Percentiles rank a stretch among this genome's conserved stretches.
Evolutionary conservation across 2,797 vertebrate species (phyloP).

Genomic region (Hirundo rustica): DNA sequence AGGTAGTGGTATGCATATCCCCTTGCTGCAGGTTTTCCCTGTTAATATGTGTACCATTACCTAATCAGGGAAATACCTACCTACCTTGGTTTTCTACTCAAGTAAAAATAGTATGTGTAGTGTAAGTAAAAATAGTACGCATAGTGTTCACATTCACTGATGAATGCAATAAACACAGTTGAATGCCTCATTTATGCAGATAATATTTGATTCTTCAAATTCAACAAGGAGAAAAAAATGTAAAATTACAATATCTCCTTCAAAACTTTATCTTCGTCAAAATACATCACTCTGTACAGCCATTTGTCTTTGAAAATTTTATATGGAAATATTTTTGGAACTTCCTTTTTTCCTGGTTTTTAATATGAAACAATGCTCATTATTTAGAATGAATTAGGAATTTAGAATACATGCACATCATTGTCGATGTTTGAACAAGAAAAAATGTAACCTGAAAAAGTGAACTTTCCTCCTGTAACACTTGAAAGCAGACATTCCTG

Average conservation of each 20-base stretch:
- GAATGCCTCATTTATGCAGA: neutral
- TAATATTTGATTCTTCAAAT: neutral
- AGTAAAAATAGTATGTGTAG: neutral
- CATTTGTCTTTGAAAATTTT: neutral
- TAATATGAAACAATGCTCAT: neutral
- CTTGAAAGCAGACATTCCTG: neutral
- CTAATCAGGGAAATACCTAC: neutral
- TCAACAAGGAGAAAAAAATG: neutral
- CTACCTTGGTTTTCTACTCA: neutral
- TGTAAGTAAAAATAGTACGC: neutral
- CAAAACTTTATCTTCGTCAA: neutral
- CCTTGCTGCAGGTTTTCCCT: neutral
- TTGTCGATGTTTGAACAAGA: neutral
- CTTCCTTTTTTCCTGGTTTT: neutral
- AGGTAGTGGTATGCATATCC: neutral
- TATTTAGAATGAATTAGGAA: neutral
- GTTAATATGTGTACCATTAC: too few relatives aligned
- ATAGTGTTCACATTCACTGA: neutral
- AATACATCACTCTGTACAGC: neutral
- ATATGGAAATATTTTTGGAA: neutral
- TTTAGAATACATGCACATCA: neutral
- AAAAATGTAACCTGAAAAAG: neutral
- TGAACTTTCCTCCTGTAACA: neutral
- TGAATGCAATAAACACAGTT: neutral
- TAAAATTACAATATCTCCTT: neutral